Evolutionary conservation across 2,888 invertebrate genomes (phyloP).

Genomic region (Hesperia comma): DNA sequence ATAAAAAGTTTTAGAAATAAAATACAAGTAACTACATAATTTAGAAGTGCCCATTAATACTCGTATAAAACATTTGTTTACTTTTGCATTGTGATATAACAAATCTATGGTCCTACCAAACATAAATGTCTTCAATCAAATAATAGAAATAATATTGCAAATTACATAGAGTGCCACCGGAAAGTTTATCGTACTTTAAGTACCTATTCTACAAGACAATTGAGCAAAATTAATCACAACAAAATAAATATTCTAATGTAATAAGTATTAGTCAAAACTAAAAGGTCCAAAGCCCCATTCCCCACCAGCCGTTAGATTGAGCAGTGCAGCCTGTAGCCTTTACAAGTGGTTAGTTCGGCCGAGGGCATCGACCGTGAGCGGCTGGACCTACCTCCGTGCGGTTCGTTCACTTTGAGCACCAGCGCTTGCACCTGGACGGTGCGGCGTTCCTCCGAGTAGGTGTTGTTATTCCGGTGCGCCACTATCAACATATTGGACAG

Average conservation of each 20-base stretch:
- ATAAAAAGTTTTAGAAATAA: neutral
- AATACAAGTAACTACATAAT: too few species aligned
- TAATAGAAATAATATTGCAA: neutral
- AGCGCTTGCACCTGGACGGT: slow-evolving; percentile 52
- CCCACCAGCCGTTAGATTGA: slow-evolving; percentile 9
- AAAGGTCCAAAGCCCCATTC: neutral
- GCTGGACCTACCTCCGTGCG: slow-evolving; percentile 53
- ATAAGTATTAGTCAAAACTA: neutral
- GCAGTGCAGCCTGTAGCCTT: slow-evolving; percentile 5
- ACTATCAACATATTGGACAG: slow-evolving; percentile 77
- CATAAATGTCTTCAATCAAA: neutral
- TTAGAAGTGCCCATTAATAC: too few species aligned
- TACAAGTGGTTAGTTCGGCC: slow-evolving; percentile 10
- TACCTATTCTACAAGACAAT: neutral
- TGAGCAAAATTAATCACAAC: neutral
- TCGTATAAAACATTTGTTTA: neutral
- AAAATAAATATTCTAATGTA: too few species aligned
- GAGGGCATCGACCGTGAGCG: neutral
- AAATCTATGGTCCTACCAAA: too few species aligned
- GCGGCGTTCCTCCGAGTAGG: slow-evolving; percentile 92
- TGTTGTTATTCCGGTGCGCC: slow-evolving; percentile 94
- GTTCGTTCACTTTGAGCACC: slow-evolving; percentile 52
- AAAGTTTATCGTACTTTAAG: neutral
- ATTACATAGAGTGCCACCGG: neutral
- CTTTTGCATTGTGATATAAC: too few species aligned